These are phyloP conservation scores for Nebria salina DNA, from an alignment of 2,888 invertebrate species.

Conservation along the genomic window DNA sequence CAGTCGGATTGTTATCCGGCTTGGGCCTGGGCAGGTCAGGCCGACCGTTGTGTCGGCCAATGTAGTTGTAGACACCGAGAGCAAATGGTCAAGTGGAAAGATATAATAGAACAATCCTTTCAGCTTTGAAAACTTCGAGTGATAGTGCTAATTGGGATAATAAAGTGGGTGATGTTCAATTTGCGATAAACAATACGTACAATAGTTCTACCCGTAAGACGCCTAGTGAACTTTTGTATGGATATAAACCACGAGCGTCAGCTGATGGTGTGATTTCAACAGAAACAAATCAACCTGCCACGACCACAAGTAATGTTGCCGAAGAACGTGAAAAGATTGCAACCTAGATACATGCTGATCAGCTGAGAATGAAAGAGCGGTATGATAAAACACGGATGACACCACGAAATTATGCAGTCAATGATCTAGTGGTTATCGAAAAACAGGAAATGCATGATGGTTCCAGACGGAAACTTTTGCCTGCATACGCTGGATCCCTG, in stretches of 20 bases:
- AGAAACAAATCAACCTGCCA: neutral
- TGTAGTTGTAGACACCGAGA: conserved; percentile 52
- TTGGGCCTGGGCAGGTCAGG: no score
- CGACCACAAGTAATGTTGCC: neutral
- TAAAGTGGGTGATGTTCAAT: conserved; percentile 54
- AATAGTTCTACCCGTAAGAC: conserved; percentile 50
- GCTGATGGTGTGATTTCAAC: neutral
- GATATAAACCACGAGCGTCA: conserved; percentile 27
- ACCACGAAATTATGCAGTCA: neutral
- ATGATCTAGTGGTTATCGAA: neutral
- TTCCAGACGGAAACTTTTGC: conserved; percentile 46
- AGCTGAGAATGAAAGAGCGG: neutral
- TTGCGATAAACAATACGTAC: conserved; percentile 51
- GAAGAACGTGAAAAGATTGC: neutral
- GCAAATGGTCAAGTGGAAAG: conserved; percentile 50
- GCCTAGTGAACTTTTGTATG: conserved; percentile 51
- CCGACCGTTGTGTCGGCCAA: no score
- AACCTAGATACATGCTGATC: neutral
- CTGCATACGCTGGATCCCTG: conserved; percentile 48
- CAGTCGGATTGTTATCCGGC: no score
- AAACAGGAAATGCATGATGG: conserved; percentile 45
- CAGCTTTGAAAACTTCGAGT: conserved; percentile 50
- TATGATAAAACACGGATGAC: conserved; percentile 14
- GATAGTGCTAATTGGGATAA: conserved; percentile 50
- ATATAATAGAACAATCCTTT: conserved; percentile 50